A percentile compares a stretch with the other conserved stretches of the same genome.
Evolutionary conservation across 2,113 vertebrate genomes (phyloP).

Genomic region (Caloenas nicobarica): DNA sequence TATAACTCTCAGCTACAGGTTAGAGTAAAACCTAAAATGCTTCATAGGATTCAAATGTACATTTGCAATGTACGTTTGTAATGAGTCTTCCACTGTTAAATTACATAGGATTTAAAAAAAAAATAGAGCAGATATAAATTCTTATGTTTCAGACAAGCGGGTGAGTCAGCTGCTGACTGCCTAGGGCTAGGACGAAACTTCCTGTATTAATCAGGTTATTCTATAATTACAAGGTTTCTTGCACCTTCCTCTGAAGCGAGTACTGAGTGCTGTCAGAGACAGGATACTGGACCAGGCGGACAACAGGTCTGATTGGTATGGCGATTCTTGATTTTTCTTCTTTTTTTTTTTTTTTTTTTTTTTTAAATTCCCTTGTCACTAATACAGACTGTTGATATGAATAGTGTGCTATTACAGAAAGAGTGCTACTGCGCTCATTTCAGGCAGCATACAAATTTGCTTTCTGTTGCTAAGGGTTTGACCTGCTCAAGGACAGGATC

Average conservation of each 20-base stretch:
- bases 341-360: not conserved
- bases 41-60: slow-evolving; percentile 14
- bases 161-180: slow-evolving; percentile 69
- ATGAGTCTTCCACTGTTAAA: not conserved
- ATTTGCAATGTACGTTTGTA: slow-evolving; percentile 5
- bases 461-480: slow-evolving; percentile 42
- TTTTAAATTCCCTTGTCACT: not conserved
- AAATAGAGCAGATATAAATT: slow-evolving; percentile 50
- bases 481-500: slow-evolving; percentile 45
- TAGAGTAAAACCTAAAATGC: slow-evolving; percentile 30
- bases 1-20: slow-evolving; percentile 51
- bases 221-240: slow-evolving; percentile 67
- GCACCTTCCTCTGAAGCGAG: slow-evolving; percentile 57
- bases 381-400: not conserved
- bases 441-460: not conserved
- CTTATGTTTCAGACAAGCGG: slow-evolving; percentile 37
- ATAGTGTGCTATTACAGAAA: not conserved
- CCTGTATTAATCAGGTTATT: slow-evolving; percentile 72
- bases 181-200: slow-evolving; percentile 67
- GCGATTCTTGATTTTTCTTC: not conserved
- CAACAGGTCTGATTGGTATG: slow-evolving; percentile 64
- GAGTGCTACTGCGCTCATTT: not conserved
- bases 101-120: slow-evolving; percentile 9
- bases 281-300: slow-evolving; percentile 44
- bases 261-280: slow-evolving; percentile 29